A percentile compares a stretch with the other conserved stretches of the same genome.
Evolutionary conservation across 2,113 vertebrate genomes (phyloP).

Genomic region (Suricata suricatta): DNA sequence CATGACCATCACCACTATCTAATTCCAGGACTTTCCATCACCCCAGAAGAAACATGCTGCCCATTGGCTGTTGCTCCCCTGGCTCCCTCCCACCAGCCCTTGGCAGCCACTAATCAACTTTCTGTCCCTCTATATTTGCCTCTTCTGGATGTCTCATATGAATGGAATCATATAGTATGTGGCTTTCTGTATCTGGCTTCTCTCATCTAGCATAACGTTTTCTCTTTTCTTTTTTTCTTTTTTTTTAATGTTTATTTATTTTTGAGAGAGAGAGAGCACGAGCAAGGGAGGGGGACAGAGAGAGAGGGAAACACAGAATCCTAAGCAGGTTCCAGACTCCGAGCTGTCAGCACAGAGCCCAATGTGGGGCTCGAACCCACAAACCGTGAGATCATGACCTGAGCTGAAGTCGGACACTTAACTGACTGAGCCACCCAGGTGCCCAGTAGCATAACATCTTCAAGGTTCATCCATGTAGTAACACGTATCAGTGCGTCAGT

Average conservation of each 20-base stretch:
- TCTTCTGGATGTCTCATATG: background rate
- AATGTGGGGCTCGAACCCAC: too few relatives aligned
- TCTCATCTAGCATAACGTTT: background rate
- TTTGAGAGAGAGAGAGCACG: too few relatives aligned
- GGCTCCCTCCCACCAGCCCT: rapidly evolving
- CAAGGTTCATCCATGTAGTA: too few relatives aligned
- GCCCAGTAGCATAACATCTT: background rate
- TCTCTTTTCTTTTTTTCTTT: too few relatives aligned
- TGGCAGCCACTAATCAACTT: background rate
- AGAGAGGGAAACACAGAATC: too few relatives aligned
- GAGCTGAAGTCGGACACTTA: too few relatives aligned
- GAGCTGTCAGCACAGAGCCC: too few relatives aligned
- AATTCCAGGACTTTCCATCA: background rate
- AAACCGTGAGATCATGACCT: too few relatives aligned
- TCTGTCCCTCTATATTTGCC: background rate
- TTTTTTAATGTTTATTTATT: too few relatives aligned
- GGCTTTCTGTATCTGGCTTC: background rate
- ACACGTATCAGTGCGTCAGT: background rate
- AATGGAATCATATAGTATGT: background rate
- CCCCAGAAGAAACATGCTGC: background rate
- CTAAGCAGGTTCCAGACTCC: too few relatives aligned
- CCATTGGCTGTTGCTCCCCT: background rate
- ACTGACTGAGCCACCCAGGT: too few relatives aligned
- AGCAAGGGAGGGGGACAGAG: too few relatives aligned
- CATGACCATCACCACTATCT: background rate